phyloP scores from a whole-genome alignment of 2,113 vertebrate genomes.

The Chloropsis cyanopogon region DNA sequence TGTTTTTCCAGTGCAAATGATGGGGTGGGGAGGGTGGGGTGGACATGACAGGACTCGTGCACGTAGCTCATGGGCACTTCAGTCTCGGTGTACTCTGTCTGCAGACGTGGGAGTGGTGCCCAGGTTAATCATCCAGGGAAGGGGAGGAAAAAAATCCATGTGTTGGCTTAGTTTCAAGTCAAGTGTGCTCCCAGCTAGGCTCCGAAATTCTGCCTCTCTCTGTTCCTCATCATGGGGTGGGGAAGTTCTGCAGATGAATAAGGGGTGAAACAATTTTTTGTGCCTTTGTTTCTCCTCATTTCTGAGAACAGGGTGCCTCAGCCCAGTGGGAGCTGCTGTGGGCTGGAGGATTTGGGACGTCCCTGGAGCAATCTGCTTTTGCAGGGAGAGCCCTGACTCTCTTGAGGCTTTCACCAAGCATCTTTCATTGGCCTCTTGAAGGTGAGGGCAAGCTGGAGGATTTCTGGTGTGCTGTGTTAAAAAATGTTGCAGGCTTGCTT shows the following conservation, averaged over 20 bases:
- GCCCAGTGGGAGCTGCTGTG: fast-evolving
- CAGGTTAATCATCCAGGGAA: neutral
- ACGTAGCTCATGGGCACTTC: neutral
- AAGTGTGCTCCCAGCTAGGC: neutral
- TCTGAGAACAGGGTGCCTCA: neutral
- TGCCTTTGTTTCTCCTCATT: neutral
- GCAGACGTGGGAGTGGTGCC: neutral
- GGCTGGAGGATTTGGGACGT: neutral
- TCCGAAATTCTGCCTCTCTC: neutral
- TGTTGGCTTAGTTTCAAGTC: neutral
- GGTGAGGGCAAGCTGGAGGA: neutral
- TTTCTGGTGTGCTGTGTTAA: neutral
- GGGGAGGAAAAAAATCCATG: neutral
- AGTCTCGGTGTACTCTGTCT: neutral
- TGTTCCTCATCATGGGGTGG: neutral
- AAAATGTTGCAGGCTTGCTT: neutral
- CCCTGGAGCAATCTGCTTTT: neutral
- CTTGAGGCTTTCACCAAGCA: neutral
- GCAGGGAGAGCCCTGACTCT: neutral
- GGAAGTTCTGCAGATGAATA: neutral
- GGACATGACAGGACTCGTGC: neutral
- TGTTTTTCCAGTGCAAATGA: neutral
- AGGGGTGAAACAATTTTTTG: neutral
- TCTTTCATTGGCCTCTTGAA: neutral
- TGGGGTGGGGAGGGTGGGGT: neutral